phyloP scores from a whole-genome alignment of 2,888 invertebrate species.

The Mylabris sibirica region DNA sequence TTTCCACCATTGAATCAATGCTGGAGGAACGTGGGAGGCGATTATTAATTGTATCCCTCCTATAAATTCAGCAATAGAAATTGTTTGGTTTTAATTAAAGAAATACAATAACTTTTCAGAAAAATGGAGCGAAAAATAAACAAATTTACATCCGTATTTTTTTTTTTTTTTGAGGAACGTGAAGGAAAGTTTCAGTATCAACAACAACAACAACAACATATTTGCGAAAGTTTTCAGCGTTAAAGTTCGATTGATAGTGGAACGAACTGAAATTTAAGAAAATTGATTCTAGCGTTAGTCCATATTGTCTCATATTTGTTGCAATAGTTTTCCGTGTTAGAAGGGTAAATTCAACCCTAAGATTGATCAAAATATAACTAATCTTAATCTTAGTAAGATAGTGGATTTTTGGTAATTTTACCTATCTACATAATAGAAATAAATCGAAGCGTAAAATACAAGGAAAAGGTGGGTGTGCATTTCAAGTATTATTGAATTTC shows the following conservation, averaged over 20 bases:
- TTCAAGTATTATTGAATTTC: neutral
- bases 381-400: too few relatives aligned
- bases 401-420: too few relatives aligned
- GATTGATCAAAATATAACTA: too few relatives aligned
- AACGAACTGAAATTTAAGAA: neutral
- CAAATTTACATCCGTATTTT: neutral
- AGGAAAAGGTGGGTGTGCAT: neutral
- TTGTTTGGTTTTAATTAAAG: neutral
- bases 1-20: conserved; percentile 80
- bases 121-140: conserved; percentile 32
- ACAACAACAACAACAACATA: neutral
- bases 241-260: neutral
- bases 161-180: neutral
- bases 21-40: conserved; percentile 78
- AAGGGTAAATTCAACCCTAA: neutral
- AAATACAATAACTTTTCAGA: neutral
- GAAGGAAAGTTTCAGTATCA: neutral
- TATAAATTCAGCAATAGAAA: conserved; percentile 39
- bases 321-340: neutral
- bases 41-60: conserved; percentile 62
- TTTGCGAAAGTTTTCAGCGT: too few relatives aligned
- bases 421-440: too few relatives aligned
- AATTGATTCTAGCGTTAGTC: too few relatives aligned
- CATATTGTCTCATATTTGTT: neutral
- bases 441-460: too few relatives aligned